Evolutionary conservation across 2,797 vertebrate genomes (phyloP).

Genomic region (Xenentodon cancila): DNA sequence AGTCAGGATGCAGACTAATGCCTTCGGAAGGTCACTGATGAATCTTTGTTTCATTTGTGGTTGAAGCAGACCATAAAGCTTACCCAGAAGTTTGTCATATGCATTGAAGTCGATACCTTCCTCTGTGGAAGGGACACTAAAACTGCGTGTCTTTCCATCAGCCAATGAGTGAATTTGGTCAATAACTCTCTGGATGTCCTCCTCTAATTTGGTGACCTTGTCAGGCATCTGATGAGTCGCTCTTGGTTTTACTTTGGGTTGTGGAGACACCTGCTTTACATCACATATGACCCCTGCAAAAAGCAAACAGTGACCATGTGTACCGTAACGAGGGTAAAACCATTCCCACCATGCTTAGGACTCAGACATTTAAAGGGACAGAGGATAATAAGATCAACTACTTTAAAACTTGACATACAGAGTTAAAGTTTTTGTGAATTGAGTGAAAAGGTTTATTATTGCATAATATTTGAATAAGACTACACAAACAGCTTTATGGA

Average conservation of each 20-base stretch:
- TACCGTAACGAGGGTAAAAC: background rate
- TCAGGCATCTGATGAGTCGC: background rate
- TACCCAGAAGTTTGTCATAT: slow-evolving; percentile 60
- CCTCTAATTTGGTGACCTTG: slow-evolving; percentile 41
- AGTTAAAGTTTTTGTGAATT: no score
- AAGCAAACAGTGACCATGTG: background rate
- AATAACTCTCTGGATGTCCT: slow-evolving; percentile 61
- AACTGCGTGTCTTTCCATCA: slow-evolving; percentile 9
- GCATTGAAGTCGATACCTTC: slow-evolving; percentile 38
- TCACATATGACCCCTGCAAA: slow-evolving; percentile 55
- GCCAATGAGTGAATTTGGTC: slow-evolving; percentile 67
- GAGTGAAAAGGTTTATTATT: no score
- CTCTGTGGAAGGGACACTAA: background rate
- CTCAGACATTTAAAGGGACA: background rate
- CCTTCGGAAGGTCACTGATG: slow-evolving; percentile 69
- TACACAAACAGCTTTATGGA: no score
- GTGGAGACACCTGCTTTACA: slow-evolving; percentile 33
- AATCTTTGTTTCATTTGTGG: slow-evolving; percentile 61
- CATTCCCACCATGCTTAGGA: background rate
- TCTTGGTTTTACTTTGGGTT: slow-evolving; percentile 40
- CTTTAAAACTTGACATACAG: no score
- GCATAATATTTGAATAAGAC: no score
- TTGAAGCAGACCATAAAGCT: slow-evolving; percentile 55
- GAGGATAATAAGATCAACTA: no score
- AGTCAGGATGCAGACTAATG: slow-evolving; percentile 76